These are phyloP conservation scores for Amphiprion percula DNA, from an alignment of 2,113 vertebrate species.

Conservation along the genomic window DNA sequence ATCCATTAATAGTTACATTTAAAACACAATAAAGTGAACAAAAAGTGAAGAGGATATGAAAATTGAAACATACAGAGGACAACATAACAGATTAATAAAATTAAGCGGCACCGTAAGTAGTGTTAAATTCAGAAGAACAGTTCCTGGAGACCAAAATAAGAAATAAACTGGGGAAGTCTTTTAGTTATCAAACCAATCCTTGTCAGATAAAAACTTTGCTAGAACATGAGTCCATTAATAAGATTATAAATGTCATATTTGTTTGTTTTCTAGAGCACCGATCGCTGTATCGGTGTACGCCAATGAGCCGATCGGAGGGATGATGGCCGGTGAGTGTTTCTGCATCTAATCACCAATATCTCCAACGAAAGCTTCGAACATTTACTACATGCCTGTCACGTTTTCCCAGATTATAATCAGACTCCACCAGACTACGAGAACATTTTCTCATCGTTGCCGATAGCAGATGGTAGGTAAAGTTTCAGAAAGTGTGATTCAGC, in stretches of 20 bases:
- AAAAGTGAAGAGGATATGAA: too few species aligned
- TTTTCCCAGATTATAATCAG: not conserved
- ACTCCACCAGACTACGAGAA: conserved; percentile 53
- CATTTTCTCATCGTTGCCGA: not conserved
- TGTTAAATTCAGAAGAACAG: too few species aligned
- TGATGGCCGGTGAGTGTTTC: conserved; percentile 22
- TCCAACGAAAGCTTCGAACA: not conserved
- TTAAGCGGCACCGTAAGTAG: too few species aligned
- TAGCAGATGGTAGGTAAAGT: conserved; percentile 27
- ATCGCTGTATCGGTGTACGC: conserved; percentile 17
- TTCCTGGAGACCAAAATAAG: too few species aligned
- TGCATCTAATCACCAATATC: not conserved
- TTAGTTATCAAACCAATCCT: too few species aligned
- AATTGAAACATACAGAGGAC: too few species aligned
- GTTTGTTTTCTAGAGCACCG: conserved; percentile 51
- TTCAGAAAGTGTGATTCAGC: not conserved
- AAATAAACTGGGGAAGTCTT: too few species aligned
- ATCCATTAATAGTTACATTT: too few species aligned
- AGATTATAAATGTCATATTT: not conserved
- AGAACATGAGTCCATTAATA: too few species aligned
- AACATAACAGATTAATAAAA: too few species aligned
- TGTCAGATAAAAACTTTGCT: too few species aligned
- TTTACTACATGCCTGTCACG: not conserved
- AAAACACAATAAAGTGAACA: too few species aligned
- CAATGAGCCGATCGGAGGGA: not conserved